Conservation (phyloP, 2,113 vertebrate genomes). For the Tinamus guttatus region DNA sequence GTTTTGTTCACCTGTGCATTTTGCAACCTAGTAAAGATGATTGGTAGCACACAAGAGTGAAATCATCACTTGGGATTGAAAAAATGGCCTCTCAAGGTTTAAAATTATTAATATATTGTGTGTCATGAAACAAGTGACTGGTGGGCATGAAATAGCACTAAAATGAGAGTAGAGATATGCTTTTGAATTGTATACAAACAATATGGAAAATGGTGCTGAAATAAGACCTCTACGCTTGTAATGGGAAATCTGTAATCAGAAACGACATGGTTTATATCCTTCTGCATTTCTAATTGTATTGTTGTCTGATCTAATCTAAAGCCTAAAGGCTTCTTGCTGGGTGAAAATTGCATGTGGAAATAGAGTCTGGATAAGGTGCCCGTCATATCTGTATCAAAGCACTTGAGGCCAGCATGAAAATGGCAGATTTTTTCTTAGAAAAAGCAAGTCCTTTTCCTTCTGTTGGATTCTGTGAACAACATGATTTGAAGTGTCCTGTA, state of each 20-base stretch:
- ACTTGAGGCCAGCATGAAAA: not conserved
- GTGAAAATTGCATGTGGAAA: constrained; percentile 46
- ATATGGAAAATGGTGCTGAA: not conserved
- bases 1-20: not conserved
- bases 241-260: not conserved
- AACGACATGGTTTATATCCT: not conserved
- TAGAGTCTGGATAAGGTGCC: not conserved
- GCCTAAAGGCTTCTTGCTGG: not conserved
- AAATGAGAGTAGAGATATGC: not conserved
- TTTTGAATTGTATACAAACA: not conserved
- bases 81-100: not conserved
- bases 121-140: not conserved
- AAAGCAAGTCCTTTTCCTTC: not conserved
- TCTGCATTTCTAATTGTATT: not conserved
- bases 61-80: not conserved
- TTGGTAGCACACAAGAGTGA: not conserved
- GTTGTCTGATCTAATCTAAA: not conserved
- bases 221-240: not conserved
- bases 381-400: constrained; percentile 6
- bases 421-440: not conserved
- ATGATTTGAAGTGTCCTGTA: not conserved
- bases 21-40: not conserved
- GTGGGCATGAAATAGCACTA: not conserved
- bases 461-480: not conserved
- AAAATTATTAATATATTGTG: not conserved